Percentiles rank a stretch among this genome's conserved stretches.
phyloP scores from a whole-genome alignment of 2,888 invertebrate genomes.

The Drosophila parthenogenetica region DNA sequence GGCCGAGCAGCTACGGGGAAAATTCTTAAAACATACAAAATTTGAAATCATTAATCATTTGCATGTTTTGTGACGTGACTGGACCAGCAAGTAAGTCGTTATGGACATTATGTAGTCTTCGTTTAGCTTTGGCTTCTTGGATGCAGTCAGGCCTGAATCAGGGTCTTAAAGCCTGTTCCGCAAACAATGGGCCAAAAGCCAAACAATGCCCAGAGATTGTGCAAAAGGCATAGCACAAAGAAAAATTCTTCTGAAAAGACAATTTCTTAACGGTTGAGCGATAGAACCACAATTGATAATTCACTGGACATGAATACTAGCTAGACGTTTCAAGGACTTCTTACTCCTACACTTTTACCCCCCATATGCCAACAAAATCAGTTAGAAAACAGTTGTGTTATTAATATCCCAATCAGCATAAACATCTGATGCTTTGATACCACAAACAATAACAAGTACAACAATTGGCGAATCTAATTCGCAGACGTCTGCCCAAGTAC shows the following conservation, averaged over 20 bases:
- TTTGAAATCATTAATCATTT: slow-evolving; percentile 71
- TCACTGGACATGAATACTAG: neutral
- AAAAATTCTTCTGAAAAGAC: slow-evolving; percentile 44
- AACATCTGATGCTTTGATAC: slow-evolving; percentile 67
- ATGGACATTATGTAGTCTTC: slow-evolving; percentile 15
- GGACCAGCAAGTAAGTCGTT: slow-evolving; percentile 37
- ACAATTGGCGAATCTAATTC: slow-evolving; percentile 50
- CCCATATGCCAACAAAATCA: slow-evolving; percentile 57
- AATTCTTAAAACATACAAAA: slow-evolving; percentile 20
- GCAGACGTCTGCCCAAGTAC: slow-evolving; percentile 50
- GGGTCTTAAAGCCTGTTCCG: slow-evolving; percentile 6
- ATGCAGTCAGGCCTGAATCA: slow-evolving; percentile 28
- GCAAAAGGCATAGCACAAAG: slow-evolving; percentile 18
- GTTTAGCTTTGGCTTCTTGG: slow-evolving; percentile 16
- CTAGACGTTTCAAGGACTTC: too few species aligned
- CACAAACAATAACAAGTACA: slow-evolving; percentile 14
- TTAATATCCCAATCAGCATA: slow-evolving; percentile 71
- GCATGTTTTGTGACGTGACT: slow-evolving; percentile 45
- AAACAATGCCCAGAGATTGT: slow-evolving; percentile 51
- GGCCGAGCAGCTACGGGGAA: slow-evolving; percentile 16
- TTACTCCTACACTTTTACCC: neutral
- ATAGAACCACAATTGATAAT: slow-evolving; percentile 62
- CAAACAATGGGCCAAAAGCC: slow-evolving; percentile 34
- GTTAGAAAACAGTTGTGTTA: slow-evolving; percentile 51
- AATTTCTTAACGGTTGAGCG: slow-evolving; percentile 53